These are phyloP conservation scores for Pempheris klunzingeri DNA, from an alignment of 2,797 vertebrate genomes.

Conservation along the genomic window DNA sequence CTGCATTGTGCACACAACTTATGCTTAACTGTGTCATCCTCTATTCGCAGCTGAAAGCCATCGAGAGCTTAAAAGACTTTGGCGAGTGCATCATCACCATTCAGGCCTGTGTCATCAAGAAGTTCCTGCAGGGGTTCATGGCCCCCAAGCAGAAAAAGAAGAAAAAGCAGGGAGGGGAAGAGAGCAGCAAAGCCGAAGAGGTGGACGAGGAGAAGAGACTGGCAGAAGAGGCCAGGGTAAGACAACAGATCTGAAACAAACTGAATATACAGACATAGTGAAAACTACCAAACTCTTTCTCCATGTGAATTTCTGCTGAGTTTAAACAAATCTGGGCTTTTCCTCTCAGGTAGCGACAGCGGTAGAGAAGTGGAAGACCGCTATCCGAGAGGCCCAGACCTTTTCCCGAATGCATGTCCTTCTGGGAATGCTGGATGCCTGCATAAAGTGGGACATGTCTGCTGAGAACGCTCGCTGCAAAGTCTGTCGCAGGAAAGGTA, in stretches of 20 bases:
- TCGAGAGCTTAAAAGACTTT: conserved; percentile 94
- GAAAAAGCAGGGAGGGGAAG: conserved; percentile 89
- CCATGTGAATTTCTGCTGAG: background rate
- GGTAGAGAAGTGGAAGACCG: conserved; percentile 95
- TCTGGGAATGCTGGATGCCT: conserved; percentile 97
- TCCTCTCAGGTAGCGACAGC: conserved; percentile 93
- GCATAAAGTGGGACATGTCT: conserved; percentile 99
- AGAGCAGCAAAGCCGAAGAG: conserved; percentile 91
- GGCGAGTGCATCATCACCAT: conserved; percentile 94
- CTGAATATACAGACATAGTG: background rate
- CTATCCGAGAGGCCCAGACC: conserved; percentile 95
- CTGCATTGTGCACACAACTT: background rate
- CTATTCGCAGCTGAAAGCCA: conserved; percentile 85
- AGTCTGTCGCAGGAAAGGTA: conserved; percentile 98
- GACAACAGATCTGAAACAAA: background rate
- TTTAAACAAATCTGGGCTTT: conserved; percentile 2
- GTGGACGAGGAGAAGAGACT: conserved; percentile 96
- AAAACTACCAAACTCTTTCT: background rate
- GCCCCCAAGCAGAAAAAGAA: conserved; percentile 97
- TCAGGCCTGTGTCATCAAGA: conserved; percentile 96
- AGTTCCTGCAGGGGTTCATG: conserved; percentile 99
- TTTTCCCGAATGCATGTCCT: conserved; percentile 98
- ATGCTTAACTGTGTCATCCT: conserved; percentile 10
- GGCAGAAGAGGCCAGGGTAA: conserved; percentile 97
- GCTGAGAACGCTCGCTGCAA: conserved; percentile 98